Conservation (phyloP, 2,797 vertebrate genomes). For the Anomalospiza imberbis region DNA sequence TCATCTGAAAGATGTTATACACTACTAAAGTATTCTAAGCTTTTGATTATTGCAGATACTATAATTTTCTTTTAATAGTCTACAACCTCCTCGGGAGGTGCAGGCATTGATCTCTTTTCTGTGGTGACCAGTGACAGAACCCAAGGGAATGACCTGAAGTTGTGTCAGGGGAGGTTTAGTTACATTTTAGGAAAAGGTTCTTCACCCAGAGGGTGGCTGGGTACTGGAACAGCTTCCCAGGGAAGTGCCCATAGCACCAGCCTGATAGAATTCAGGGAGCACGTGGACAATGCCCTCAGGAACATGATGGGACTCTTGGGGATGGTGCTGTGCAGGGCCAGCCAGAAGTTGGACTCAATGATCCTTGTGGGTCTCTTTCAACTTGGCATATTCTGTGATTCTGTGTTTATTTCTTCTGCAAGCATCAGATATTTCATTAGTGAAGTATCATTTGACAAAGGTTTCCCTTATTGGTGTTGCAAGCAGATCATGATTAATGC, state of each 20-base stretch:
- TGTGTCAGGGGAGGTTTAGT: neutral
- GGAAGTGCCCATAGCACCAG: neutral
- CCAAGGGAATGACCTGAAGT: neutral
- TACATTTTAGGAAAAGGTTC: neutral
- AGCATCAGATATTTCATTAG: neutral
- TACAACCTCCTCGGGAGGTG: neutral
- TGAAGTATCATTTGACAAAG: neutral
- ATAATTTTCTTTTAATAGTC: neutral
- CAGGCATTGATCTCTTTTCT: neutral
- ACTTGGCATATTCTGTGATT: neutral
- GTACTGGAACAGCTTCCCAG: neutral
- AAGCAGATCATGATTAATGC: neutral
- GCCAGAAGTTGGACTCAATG: neutral
- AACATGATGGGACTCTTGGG: accelerated
- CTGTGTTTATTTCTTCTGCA: neutral
- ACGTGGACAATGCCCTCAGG: neutral
- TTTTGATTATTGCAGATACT: neutral
- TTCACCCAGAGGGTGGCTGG: neutral
- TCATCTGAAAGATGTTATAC: neutral
- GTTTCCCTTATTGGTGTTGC: neutral
- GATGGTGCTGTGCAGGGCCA: neutral
- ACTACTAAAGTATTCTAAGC: neutral
- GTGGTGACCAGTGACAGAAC: neutral
- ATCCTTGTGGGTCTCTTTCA: neutral
- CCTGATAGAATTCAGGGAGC: neutral